Evolutionary conservation across 2,888 invertebrate genomes (phyloP).

Genomic region (Masnerella sp.): DNA sequence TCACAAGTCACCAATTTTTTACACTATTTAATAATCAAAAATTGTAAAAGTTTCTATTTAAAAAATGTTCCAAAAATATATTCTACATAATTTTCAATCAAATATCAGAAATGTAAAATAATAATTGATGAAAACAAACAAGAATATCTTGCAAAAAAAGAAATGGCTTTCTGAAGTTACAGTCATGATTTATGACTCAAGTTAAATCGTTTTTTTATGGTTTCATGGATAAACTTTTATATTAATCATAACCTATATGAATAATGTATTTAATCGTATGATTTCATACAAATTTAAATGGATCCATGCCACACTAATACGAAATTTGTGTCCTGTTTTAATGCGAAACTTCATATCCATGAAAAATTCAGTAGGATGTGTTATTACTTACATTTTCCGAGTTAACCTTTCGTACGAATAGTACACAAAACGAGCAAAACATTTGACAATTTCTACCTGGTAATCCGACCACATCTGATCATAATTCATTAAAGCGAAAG

Average conservation of each 20-base stretch:
- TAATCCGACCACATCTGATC: background rate
- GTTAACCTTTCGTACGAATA: background rate
- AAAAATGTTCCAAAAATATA: too few relatives aligned
- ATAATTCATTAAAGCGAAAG: background rate
- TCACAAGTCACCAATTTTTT: too few relatives aligned
- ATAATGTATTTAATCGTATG: conserved; percentile 19
- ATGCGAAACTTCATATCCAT: conserved; percentile 6
- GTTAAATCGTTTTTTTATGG: conserved; percentile 3
- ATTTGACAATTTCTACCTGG: background rate
- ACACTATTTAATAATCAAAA: too few relatives aligned
- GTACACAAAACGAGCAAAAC: background rate
- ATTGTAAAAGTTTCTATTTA: too few relatives aligned
- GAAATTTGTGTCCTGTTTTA: conserved; percentile 7
- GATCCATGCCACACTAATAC: background rate
- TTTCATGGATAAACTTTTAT: background rate
- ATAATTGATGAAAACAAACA: too few relatives aligned
- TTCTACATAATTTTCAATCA: too few relatives aligned
- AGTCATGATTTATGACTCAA: background rate
- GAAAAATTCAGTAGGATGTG: conserved; percentile 10
- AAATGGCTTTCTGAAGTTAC: conserved; percentile 1
- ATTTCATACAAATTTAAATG: conserved; percentile 13
- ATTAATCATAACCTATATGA: conserved; percentile 18
- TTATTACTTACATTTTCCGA: conserved; percentile 4
- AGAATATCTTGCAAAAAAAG: too few relatives aligned
- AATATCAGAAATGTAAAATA: too few relatives aligned